Evolutionary conservation across 2,113 vertebrate genomes (phyloP).

Genomic region (Odobenus rosmarus): DNA sequence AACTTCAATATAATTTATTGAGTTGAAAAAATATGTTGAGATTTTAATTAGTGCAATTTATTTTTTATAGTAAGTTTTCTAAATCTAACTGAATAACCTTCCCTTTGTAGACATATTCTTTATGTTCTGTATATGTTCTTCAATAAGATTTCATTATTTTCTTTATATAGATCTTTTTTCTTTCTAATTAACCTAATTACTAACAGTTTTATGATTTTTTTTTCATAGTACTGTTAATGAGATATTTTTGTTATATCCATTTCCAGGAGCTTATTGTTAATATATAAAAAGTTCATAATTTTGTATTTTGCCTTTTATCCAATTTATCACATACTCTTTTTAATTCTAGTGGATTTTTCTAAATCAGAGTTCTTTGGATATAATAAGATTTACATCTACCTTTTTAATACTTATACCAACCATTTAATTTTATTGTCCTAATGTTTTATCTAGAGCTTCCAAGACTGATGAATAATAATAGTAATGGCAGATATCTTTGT

Average conservation of each 20-base stretch:
- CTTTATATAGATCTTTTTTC: background rate
- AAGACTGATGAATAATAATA: background rate
- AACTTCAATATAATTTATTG: background rate
- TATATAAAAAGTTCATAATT: background rate
- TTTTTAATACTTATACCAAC: background rate
- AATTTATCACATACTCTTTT: background rate
- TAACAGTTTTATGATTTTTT: background rate
- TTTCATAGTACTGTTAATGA: background rate
- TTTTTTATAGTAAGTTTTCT: background rate
- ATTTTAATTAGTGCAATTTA: background rate
- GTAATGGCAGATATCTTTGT: background rate
- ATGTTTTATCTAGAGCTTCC: background rate
- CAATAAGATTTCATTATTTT: background rate
- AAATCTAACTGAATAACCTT: background rate
- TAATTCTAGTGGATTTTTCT: background rate
- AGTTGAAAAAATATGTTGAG: background rate
- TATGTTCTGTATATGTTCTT: background rate
- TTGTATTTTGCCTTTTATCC: background rate
- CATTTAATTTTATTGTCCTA: background rate
- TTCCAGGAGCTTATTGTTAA: background rate
- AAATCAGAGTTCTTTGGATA: background rate
- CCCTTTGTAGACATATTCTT: background rate
- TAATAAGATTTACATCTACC: background rate
- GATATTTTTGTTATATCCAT: background rate
- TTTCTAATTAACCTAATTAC: background rate